phyloP scores from a whole-genome alignment of 2,888 invertebrate genomes.

The Lasioglossum zephyrum region DNA sequence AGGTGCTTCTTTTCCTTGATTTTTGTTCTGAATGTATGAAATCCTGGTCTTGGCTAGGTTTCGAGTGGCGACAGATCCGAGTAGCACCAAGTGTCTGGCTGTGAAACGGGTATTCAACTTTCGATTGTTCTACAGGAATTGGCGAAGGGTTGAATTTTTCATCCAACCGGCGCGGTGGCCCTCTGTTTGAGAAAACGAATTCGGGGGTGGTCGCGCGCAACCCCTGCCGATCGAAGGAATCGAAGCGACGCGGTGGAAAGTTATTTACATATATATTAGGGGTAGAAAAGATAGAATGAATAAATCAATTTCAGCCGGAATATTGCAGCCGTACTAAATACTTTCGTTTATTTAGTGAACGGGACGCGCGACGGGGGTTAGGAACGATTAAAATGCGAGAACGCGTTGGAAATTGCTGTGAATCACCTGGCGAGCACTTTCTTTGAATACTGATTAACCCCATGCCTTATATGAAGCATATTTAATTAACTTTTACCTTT shows the following conservation, averaged over 20 bases:
- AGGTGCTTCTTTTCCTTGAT: too few relatives aligned
- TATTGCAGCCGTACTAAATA: background rate
- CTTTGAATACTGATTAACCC: background rate
- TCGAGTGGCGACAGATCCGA: background rate
- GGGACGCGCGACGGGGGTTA: background rate
- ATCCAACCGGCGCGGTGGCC: background rate
- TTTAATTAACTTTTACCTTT: background rate
- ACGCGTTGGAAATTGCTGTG: background rate
- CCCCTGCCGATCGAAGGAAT: slow-evolving; percentile 9
- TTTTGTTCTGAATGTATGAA: background rate
- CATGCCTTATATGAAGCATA: background rate
- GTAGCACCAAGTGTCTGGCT: background rate
- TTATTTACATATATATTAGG: slow-evolving; percentile 18
- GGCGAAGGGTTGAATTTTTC: slow-evolving; percentile 14
- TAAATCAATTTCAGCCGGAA: slow-evolving; percentile 2
- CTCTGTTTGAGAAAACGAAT: background rate
- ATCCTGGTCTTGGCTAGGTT: background rate
- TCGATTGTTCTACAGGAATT: background rate
- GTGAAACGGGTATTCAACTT: background rate
- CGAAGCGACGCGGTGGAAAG: background rate
- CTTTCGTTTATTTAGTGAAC: slow-evolving; percentile 10
- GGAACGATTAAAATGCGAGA: background rate
- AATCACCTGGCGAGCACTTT: background rate
- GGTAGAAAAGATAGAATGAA: slow-evolving; percentile 5
- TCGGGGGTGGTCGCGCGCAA: background rate